These are phyloP conservation scores for Alsophila aescularia DNA, from an alignment of 2,888 invertebrate species.

Conservation along the genomic window DNA sequence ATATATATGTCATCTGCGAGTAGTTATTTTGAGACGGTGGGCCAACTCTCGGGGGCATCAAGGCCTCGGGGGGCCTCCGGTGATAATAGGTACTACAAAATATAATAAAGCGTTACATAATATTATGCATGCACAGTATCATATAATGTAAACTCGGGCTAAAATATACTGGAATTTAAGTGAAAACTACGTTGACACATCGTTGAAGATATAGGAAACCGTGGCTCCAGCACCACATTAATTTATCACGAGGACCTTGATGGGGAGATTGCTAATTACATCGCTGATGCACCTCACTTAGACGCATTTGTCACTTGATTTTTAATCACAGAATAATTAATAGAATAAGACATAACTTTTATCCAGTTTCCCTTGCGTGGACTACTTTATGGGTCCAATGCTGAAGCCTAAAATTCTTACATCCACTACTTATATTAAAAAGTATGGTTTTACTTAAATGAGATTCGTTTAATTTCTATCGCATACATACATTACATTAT, in stretches of 20 bases:
- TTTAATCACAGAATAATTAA: no score
- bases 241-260: constrained; percentile 23
- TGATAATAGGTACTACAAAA: no score
- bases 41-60: no score
- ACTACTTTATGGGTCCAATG: not conserved
- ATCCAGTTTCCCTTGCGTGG: not conserved
- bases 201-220: not conserved
- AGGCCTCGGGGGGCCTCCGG: no score
- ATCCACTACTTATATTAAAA: no score
- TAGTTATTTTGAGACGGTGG: no score
- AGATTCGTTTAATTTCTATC: no score
- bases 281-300: constrained; percentile 31
- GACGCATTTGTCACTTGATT: constrained; percentile 29
- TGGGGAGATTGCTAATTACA: constrained; percentile 37
- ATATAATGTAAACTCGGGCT: not conserved
- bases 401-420: no score
- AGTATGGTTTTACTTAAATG: no score
- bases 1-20: no score
- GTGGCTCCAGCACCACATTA: not conserved
- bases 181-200: constrained; percentile 1
- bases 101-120: no score
- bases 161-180: not conserved
- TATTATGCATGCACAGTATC: not conserved
- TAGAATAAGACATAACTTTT: not conserved
- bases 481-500: no score